Base-by-base conservation (phyloP, 2,888 invertebrate genomes). In the Piscicola geometra region DNA sequence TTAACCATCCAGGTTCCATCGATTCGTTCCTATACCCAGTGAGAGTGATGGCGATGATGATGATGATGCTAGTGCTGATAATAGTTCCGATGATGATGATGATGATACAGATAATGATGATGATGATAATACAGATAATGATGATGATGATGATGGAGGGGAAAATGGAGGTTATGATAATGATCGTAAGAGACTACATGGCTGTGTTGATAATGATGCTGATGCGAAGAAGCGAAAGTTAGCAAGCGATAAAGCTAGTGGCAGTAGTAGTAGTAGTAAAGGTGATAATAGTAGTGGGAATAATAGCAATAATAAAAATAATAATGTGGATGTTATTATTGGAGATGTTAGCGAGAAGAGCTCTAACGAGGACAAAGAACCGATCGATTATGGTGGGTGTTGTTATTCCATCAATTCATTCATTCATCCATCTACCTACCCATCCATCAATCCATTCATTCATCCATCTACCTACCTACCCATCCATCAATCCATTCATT, bases 21-120 rank as follows among this genome's bases (percentile, higher is more conserved):
- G 60, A 60, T 35, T 64, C 32, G 30, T 73, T 33, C 73, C 73
- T 0, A 73, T 56, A 5, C 32, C 60, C n/a, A 64, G n/a, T 32
- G 64, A 73, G 2, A 32, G 56, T 21, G 60, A 30, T 33, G 35
- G 33, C 0, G 73, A 73, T 0, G 21, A 73, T 33, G 36, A 73
- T 60, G 73, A 60, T 33, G 56, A 73, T 52, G 56, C 28, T 0
- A 52, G 52, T 0, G 28, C 30, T 18, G 32, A 71, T 50, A 52
- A 28, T 50, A 25, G 52, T 71, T 50, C 47, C 52, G 71, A 71
- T 52, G 56, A 50, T 70, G 70, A 70, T 36, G 70, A 70, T 30
- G 71, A 71, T 30, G n/a, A 71, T 32, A 9, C 18, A 36, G 36
- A 25, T 71, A 28, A 71, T 71, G 71, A 71, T 47, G 30, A n/a